Evolutionary conservation across 2,113 vertebrate species (phyloP).

Genomic region (Halcyon malimbica): DNA sequence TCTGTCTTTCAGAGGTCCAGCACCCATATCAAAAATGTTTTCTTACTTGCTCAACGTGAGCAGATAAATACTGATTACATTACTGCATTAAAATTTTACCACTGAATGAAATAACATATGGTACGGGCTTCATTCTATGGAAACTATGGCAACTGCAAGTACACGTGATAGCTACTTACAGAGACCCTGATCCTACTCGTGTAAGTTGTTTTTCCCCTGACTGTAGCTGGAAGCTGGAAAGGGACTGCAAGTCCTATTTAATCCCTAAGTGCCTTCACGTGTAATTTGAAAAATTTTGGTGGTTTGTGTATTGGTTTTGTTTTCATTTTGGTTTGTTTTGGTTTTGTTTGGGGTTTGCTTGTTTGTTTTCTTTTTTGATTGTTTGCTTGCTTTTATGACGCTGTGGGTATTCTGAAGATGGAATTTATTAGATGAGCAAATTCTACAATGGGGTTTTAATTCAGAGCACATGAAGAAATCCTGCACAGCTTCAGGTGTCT

Average conservation of each 20-base stretch:
- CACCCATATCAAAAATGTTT: background rate
- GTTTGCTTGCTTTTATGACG: background rate
- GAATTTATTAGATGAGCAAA: background rate
- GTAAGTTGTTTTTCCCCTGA: background rate
- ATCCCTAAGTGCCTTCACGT: background rate
- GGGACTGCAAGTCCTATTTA: background rate
- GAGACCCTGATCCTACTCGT: too few species aligned
- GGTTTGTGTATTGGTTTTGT: too few species aligned
- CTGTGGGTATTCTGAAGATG: background rate
- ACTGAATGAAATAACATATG: too few species aligned
- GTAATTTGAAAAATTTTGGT: background rate
- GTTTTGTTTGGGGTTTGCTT: background rate
- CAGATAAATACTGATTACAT: background rate
- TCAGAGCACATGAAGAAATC: background rate
- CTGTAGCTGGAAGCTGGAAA: background rate
- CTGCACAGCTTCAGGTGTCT: background rate
- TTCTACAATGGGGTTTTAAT: background rate
- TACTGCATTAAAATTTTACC: background rate
- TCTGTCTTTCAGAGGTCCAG: background rate
- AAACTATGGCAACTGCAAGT: background rate
- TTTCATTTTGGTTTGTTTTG: too few species aligned
- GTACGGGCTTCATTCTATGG: background rate
- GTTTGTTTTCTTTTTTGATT: background rate
- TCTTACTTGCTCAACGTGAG: background rate
- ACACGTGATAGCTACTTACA: rapidly evolving